Conservation (phyloP, 64 coral and sea anemone species). For the Anthopleura sola region DNA sequence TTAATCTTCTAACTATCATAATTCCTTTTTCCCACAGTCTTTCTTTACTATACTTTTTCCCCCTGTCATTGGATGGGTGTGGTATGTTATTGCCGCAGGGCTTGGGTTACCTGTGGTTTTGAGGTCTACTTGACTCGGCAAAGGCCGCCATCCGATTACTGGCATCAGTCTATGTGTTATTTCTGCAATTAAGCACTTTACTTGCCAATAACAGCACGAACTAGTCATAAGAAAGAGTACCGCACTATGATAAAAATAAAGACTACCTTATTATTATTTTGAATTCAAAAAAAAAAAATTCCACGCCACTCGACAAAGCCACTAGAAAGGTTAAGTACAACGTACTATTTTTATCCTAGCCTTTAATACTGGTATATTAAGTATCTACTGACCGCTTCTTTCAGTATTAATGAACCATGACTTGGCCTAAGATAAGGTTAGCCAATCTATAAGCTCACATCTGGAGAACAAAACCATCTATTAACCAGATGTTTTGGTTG, state of each 20-base stretch:
- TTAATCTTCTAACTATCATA: no score
- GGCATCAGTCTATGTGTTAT: not conserved
- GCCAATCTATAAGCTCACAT: not conserved
- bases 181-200: not conserved
- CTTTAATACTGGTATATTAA: not conserved
- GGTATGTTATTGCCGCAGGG: not conserved
- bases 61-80: not conserved
- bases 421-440: not conserved
- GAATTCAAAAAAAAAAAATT: not conserved
- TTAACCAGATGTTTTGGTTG: not conserved
- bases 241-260: not conserved
- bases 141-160: not conserved
- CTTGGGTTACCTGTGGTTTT: constrained; percentile 2
- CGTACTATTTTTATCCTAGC: not conserved
- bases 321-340: not conserved
- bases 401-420: not conserved
- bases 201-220: not conserved
- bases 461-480: not conserved
- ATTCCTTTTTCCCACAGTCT: no score
- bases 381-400: not conserved
- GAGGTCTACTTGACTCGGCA: not conserved
- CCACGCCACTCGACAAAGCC: not conserved
- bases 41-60: no score
- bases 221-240: not conserved
- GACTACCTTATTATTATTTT: not conserved